These are phyloP conservation scores for Fratercula arctica DNA, from an alignment of 2,797 vertebrate species.

Conservation along the genomic window DNA sequence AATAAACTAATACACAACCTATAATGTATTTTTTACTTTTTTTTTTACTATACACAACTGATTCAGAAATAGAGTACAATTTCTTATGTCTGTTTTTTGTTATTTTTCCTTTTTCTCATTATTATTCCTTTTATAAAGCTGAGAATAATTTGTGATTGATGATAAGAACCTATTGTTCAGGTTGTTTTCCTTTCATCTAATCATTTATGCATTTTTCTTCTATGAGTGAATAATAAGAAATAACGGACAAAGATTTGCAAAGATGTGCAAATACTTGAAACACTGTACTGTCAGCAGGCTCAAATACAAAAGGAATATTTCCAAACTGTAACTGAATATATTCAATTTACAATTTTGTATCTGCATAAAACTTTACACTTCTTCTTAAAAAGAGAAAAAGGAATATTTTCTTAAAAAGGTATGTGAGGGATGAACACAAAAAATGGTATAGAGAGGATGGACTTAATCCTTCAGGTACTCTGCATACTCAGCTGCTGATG, in stretches of 20 bases:
- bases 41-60: neutral
- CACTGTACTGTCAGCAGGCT: neutral
- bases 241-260: neutral
- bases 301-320: neutral
- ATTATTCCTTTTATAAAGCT: neutral
- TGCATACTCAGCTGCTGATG: neutral
- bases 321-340: neutral
- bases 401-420: neutral
- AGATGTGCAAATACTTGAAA: neutral
- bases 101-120: neutral
- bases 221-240: neutral
- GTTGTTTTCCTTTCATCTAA: neutral
- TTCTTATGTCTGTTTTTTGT: neutral
- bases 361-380: neutral
- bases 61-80: neutral
- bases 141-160: neutral
- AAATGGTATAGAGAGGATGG: neutral
- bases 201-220: neutral
- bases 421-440: rapidly evolving
- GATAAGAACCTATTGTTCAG: neutral
- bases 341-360: neutral
- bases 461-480: neutral
- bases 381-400: neutral
- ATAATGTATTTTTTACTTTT: neutral
- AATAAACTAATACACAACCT: neutral